These are phyloP conservation scores for Synanthedon formicaeformis DNA, from an alignment of 2,888 invertebrate species.

Conservation along the genomic window DNA sequence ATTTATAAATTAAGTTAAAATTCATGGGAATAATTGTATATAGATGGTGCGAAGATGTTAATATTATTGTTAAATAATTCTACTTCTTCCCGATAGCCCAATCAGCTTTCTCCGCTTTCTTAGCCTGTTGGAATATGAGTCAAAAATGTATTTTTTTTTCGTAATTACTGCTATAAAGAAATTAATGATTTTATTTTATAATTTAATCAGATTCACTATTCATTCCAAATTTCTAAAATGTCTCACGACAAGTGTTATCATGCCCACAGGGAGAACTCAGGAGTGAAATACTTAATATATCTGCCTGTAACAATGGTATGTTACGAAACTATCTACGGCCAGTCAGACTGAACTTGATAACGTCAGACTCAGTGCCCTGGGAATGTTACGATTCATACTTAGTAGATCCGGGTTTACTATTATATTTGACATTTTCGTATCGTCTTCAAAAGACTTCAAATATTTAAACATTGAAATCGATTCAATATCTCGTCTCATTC, in stretches of 20 bases:
- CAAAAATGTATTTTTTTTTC: conserved; percentile 7
- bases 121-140: conserved; percentile 73
- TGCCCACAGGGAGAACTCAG: neutral
- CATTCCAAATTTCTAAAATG: neutral
- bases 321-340: neutral
- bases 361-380: neutral
- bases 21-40: conserved; percentile 26
- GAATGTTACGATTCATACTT: neutral
- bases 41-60: conserved; percentile 3
- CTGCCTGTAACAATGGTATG: neutral
- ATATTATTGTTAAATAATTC: conserved; percentile 8
- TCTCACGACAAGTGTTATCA: neutral
- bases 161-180: neutral
- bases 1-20: conserved; percentile 43
- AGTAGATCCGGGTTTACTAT: neutral
- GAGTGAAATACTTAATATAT: conserved; percentile 8
- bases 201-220: neutral
- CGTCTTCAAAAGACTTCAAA: too few species aligned
- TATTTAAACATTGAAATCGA: too few species aligned
- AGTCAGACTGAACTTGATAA: neutral
- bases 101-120: conserved; percentile 82
- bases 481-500: too few species aligned
- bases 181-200: neutral
- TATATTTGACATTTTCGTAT: too few species aligned
- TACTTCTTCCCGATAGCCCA: conserved; percentile 77